Evolutionary conservation across 2,888 invertebrate genomes (phyloP), one percentile per base, ranked within the genome.

Genomic region (Pachycephus smyrnensis): DNA sequence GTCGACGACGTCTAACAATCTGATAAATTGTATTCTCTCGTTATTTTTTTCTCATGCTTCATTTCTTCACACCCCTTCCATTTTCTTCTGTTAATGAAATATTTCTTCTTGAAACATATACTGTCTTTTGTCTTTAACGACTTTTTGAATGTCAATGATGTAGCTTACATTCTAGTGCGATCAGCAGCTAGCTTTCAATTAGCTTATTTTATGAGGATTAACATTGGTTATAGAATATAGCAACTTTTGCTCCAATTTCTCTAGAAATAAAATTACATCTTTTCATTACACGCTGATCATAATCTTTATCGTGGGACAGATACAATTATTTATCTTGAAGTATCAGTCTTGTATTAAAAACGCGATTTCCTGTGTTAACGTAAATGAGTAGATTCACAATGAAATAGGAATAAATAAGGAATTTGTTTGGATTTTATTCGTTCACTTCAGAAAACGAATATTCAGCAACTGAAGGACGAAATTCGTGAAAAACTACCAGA

Each of bases 401-500:
- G 23, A 55, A 6, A 23, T 23, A 9, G 23, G 1, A 23, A 55
- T 9, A 23, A 23, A 79, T 80, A 79, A 77, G 73, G 31, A 31
- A 11, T 32, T 77, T 69, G 37, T 9, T 30, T 55, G 80, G 9
- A 55, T 55, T 55, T 55, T 55, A 55, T 55, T 55, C 23, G 55
- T 55, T 69, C 77, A 73, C 80, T 83, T 4, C 86, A 93, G 93
- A 93, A 94, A 91, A 92, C 92, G 84, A 94, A 95, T 90, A 94
- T 95, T 85, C 94, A 95, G 86, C 94, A 95, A 87, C 90, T 95
- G 83, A 95, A 95, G 92, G 94, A 94, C 86, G 95, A 95, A 91
- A 93, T 95, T 84, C 92, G 93, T 55, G 93, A 93, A 82, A 92
- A 92, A 84, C 84, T 92, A 75, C 92, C 92, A 80, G 90, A 91